phyloP scores from a whole-genome alignment of 30 jellyfish, hydroid and myxozoan species.

The Hydractinia symbiolongicarpus region DNA sequence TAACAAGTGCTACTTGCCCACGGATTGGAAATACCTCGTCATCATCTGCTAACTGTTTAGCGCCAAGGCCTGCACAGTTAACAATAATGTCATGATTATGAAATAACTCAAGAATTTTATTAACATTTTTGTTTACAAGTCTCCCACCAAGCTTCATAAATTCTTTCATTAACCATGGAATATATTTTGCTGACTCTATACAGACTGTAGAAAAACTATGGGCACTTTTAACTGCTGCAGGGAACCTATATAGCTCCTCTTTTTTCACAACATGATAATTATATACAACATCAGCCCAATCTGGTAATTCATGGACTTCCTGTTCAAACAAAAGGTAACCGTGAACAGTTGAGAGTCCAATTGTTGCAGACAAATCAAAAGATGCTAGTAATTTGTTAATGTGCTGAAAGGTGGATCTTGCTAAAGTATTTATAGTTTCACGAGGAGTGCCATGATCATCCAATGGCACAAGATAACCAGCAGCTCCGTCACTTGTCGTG shows the following conservation, averaged over 20 bases:
- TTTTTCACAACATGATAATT: too few relatives aligned
- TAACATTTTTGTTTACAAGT: background rate
- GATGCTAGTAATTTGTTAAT: background rate
- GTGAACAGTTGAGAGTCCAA: background rate
- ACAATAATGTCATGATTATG: conserved; percentile 1
- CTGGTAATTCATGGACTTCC: background rate
- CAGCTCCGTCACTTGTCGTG: conserved; percentile 70
- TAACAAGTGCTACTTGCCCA: background rate
- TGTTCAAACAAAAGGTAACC: background rate
- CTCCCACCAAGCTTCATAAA: background rate
- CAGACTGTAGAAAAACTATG: background rate
- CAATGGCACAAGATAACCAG: conserved; percentile 29
- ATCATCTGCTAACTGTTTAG: background rate
- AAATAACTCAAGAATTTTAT: background rate
- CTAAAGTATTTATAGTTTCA: background rate
- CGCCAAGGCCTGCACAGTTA: conserved; percentile 10
- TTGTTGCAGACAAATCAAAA: background rate
- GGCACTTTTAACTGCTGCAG: background rate
- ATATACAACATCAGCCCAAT: background rate
- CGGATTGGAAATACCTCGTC: conserved; percentile 1
- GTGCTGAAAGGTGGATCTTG: background rate
- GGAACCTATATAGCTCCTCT: background rate
- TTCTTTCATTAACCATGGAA: background rate
- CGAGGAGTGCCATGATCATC: background rate
- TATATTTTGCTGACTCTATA: background rate